Evolutionary conservation across 2,113 vertebrate genomes (phyloP).

Genomic region (Peromyscus polionotus): DNA sequence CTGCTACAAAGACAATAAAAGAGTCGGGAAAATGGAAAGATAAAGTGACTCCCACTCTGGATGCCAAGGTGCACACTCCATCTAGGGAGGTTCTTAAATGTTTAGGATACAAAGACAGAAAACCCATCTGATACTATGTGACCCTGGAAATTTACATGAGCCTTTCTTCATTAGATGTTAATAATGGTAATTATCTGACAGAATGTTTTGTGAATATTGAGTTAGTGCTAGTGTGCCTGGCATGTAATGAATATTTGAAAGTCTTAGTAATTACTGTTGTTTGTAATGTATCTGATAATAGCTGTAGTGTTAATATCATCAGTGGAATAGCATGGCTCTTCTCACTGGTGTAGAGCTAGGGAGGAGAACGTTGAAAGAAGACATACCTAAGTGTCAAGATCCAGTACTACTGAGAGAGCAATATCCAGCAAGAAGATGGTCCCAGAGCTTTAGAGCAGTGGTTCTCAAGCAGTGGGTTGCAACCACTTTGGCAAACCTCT

Average conservation of each 20-base stretch:
- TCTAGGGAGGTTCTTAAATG: neutral
- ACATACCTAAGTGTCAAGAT: neutral
- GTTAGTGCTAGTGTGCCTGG: neutral
- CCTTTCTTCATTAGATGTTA: neutral
- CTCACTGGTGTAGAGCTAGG: neutral
- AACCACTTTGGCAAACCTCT: neutral
- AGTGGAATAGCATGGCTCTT: neutral
- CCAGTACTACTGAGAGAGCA: neutral
- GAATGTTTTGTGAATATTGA: neutral
- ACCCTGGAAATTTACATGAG: neutral
- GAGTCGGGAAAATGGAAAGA: neutral
- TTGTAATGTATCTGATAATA: neutral
- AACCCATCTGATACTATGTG: neutral
- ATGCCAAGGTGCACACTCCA: neutral
- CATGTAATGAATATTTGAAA: neutral
- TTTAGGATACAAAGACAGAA: neutral
- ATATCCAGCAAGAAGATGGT: neutral
- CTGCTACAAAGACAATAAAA: neutral
- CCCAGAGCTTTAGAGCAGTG: neutral
- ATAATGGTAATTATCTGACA: neutral
- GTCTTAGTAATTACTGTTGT: neutral
- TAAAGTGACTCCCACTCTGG: neutral
- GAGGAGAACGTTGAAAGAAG: neutral
- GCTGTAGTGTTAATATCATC: neutral
- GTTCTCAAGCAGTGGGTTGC: neutral